These are phyloP conservation scores for Gymnothorax reevesii DNA, from an alignment of 2,797 vertebrate genomes.

Conservation along the genomic window DNA sequence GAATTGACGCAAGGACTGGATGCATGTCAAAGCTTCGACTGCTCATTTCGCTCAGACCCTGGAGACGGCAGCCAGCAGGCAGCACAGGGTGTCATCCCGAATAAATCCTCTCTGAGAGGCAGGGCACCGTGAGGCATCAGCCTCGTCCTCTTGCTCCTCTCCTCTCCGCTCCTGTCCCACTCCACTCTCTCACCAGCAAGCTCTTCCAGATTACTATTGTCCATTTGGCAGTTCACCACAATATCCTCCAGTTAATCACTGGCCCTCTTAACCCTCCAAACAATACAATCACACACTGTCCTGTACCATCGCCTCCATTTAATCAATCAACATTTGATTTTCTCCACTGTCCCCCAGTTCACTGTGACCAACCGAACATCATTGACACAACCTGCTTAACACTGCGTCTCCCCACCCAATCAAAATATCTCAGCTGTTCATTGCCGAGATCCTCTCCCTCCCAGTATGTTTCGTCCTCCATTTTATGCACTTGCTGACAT, in stretches of 20 bases:
- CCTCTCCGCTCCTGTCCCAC: slow-evolving; percentile 48
- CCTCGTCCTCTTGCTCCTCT: slow-evolving; percentile 39
- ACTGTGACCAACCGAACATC: not conserved
- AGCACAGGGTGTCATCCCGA: slow-evolving; percentile 61
- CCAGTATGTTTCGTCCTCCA: not conserved
- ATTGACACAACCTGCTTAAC: not conserved
- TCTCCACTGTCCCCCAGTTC: not conserved
- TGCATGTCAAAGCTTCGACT: slow-evolving; percentile 72
- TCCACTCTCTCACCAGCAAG: slow-evolving; percentile 59
- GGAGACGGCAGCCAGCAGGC: slow-evolving; percentile 55
- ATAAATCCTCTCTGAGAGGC: slow-evolving; percentile 61
- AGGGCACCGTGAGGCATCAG: slow-evolving; percentile 8
- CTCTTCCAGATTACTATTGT: slow-evolving; percentile 30
- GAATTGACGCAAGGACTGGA: slow-evolving; percentile 73
- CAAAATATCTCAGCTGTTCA: slow-evolving; percentile 4
- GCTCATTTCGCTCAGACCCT: slow-evolving; percentile 69
- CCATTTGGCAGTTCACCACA: not conserved
- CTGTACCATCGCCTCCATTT: not conserved
- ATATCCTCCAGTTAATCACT: not conserved
- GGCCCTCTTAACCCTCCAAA: not conserved
- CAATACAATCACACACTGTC: not conserved
- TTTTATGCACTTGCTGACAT: not conserved
- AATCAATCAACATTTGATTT: not conserved
- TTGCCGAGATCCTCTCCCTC: not conserved
- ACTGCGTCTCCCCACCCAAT: not conserved